Percentiles rank a stretch among this genome's conserved stretches.
These are phyloP conservation scores for Pollenia labialis DNA, from an alignment of 2,888 invertebrate species.

Conservation along the genomic window DNA sequence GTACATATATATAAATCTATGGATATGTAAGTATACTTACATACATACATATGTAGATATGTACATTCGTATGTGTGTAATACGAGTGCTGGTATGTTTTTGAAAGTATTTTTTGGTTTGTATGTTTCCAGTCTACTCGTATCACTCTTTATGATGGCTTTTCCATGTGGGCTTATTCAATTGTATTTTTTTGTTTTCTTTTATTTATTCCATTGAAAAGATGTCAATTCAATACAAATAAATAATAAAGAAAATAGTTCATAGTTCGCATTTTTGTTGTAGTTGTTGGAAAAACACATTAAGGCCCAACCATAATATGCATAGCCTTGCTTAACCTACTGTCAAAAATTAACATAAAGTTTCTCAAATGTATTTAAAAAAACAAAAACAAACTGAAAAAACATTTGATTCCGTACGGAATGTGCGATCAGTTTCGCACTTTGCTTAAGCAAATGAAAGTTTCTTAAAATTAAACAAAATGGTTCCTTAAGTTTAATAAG, in stretches of 20 bases:
- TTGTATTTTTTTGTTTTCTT: constrained; percentile 19
- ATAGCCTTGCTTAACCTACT: too few relatives aligned
- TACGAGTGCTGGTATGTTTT: background rate
- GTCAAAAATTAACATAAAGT: too few relatives aligned
- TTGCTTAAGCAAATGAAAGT: too few relatives aligned
- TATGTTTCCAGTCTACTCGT: background rate
- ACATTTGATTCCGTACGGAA: too few relatives aligned
- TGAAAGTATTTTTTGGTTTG: background rate
- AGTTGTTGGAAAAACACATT: too few relatives aligned
- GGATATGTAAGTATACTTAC: background rate
- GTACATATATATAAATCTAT: background rate
- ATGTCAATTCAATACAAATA: constrained; percentile 45
- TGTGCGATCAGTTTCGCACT: too few relatives aligned
- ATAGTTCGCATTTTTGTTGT: background rate
- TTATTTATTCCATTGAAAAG: constrained; percentile 57
- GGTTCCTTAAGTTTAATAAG: too few relatives aligned
- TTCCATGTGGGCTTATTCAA: constrained; percentile 68
- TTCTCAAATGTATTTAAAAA: too few relatives aligned
- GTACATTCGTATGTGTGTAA: background rate
- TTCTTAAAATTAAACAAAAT: too few relatives aligned
- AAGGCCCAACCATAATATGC: too few relatives aligned
- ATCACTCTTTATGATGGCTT: constrained; percentile 28
- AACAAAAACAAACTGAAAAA: too few relatives aligned
- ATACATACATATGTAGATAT: background rate
- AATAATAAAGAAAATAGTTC: constrained; percentile 3